A percentile compares a stretch with the other conserved stretches of the same genome.
Conservation (phyloP, 1,140 invertebrate species). For the Macrocentrus cingulum region DNA sequence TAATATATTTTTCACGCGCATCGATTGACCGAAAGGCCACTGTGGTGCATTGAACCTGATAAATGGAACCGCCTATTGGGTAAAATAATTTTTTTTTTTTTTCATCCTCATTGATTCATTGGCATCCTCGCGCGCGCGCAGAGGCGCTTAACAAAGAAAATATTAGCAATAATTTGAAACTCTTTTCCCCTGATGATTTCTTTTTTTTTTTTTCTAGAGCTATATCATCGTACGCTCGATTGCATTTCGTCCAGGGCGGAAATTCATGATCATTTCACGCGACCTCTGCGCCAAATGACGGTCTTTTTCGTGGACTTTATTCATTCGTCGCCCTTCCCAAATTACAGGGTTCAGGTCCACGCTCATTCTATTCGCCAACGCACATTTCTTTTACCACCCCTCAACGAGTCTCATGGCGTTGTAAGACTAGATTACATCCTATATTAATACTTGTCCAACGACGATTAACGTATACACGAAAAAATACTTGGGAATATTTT, state of each 20-base stretch:
- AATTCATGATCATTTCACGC: slow-evolving; percentile 36
- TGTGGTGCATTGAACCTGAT: slow-evolving; percentile 11
- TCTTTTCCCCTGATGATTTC: no score
- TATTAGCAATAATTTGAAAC: no score
- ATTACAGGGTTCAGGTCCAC: slow-evolving; percentile 38
- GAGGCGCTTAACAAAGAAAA: no score
- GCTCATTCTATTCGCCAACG: slow-evolving; percentile 44
- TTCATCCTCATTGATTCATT: no score
- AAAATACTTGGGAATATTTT: no score
- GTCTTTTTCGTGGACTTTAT: slow-evolving; percentile 47
- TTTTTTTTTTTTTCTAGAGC: neutral
- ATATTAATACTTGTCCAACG: no score
- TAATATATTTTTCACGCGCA: slow-evolving; percentile 8
- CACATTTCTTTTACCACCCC: slow-evolving; percentile 13
- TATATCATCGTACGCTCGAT: neutral
- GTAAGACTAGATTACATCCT: no score
- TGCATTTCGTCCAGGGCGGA: slow-evolving; percentile 3
- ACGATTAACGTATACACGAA: no score
- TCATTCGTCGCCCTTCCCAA: slow-evolving; percentile 44
- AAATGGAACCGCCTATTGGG: neutral
- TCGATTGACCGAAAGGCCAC: neutral
- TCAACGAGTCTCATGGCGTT: no score
- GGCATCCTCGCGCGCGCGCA: no score
- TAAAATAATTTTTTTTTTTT: no score
- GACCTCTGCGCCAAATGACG: slow-evolving; percentile 41